Evolutionary conservation across 2,113 vertebrate genomes (phyloP).

Genomic region (Hydrochoerus hydrochaeris): DNA sequence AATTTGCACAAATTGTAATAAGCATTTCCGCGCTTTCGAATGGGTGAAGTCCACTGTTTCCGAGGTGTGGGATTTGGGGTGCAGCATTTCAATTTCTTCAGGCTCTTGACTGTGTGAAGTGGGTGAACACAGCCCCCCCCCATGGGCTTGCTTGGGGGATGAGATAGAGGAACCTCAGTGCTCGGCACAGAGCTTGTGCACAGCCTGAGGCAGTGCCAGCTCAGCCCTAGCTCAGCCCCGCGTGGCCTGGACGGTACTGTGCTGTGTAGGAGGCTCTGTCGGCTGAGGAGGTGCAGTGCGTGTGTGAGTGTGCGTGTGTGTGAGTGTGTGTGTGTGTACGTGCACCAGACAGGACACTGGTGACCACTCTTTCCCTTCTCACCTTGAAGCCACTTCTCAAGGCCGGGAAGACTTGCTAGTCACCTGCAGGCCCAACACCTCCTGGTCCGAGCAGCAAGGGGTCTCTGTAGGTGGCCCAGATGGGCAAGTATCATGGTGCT

Average conservation of each 20-base stretch:
- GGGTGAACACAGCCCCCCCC: background rate
- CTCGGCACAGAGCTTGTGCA: rapidly evolving
- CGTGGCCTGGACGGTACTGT: rapidly evolving
- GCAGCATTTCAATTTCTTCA: background rate
- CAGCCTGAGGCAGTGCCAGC: rapidly evolving
- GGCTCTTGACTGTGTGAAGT: background rate
- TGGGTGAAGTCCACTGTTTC: background rate
- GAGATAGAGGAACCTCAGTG: background rate
- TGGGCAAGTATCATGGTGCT: background rate
- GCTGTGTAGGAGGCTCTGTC: background rate
- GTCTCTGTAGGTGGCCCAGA: background rate
- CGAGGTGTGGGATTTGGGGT: background rate
- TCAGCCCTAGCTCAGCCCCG: rapidly evolving
- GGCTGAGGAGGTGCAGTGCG: background rate
- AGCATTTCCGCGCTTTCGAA: background rate
- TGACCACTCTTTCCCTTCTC: background rate
- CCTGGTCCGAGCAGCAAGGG: background rate
- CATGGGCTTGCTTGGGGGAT: background rate
- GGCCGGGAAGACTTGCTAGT: too few species aligned
- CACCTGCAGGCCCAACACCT: background rate
- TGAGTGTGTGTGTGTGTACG: too few species aligned
- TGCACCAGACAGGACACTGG: background rate
- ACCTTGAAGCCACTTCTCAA: background rate
- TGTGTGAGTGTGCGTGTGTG: too few species aligned
- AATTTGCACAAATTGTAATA: background rate